Evolutionary conservation across 1,140 invertebrate species (phyloP), one percentile per base, ranked within the genome.

Genomic region (Forficula auricularia): DNA sequence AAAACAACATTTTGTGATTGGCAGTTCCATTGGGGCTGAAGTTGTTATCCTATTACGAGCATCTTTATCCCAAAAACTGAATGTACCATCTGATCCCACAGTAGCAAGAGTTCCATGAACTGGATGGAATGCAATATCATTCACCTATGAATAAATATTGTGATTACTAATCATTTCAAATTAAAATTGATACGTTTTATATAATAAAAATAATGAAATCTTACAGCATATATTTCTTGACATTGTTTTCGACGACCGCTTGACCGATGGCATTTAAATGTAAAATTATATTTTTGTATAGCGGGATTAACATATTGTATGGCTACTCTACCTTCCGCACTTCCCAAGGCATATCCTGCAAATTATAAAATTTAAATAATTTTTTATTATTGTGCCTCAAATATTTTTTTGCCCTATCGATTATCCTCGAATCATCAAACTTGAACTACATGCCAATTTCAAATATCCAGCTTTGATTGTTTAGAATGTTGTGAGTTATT

Each of bases 271-370:
- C 95, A 99, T 66, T 98, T 99, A 58, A 99, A 99, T 2, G 95
- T 98, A 60, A 98, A 98, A 63, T 98, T 98, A 54, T 98, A 94
- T 63, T 98, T 98, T 2, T 91, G 85, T 65, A 88, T 95, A 14
- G 72, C 61, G 3, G 90, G 75, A 60, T 85, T 90, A 0, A 96
- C 80, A 59, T 96, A 95, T 55, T 97, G 91, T 54, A 98, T 96
- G 19, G 89, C 92, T 2, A 97, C 91, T 33, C 92, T 72, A 31
- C 88, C 88, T 63, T 92, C 88, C 12, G 91, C 85, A 53, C 83
- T 88, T 39, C 92, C 92, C 20, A 97, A 62, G 1, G 90, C 92
- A 67, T 90, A 97, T 10, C 90, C 89, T 53, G 68, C 67, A 13
- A 79, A 27, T 6, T 6, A 10, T 10, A 27, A 27, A 27, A 27